Conservation (phyloP, 2,888 invertebrate genomes). For the Teleogryllus oceanicus region DNA sequence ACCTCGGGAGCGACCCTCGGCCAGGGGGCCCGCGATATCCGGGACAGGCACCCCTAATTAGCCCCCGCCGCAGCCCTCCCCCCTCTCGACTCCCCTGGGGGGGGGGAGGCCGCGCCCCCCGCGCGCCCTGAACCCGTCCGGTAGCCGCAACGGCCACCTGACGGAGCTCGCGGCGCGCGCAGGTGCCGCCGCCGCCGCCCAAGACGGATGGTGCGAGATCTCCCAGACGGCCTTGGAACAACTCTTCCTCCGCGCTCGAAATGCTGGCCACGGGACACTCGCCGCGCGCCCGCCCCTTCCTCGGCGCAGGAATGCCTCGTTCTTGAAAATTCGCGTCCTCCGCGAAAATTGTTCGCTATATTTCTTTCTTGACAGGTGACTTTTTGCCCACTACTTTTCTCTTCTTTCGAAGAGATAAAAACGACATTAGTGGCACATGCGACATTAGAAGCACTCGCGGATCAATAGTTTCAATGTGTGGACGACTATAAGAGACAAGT, state of each 20-base stretch:
- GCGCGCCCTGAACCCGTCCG: neutral
- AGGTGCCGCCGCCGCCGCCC: neutral
- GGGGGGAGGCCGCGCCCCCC: neutral
- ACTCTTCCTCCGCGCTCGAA: neutral
- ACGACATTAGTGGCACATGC: no score
- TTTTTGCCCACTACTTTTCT: no score
- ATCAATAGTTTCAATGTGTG: no score
- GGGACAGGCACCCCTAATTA: neutral
- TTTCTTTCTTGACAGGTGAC: no score
- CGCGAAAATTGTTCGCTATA: no score
- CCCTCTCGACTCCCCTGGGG: neutral
- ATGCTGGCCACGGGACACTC: neutral
- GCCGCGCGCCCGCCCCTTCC: no score
- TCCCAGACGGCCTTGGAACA: conserved; percentile 6
- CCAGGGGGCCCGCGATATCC: neutral
- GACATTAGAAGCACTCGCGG: no score
- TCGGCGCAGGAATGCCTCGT: no score
- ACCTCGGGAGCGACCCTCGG: neutral
- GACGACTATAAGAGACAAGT: no score
- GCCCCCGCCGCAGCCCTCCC: neutral
- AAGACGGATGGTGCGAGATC: conserved; percentile 7
- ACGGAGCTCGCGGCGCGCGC: neutral
- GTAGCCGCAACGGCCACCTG: neutral
- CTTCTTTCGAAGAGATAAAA: no score
- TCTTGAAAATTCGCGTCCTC: no score